Base-by-base conservation (phyloP, 1,140 invertebrate genomes). In the Listronotus bonariensis region DNA sequence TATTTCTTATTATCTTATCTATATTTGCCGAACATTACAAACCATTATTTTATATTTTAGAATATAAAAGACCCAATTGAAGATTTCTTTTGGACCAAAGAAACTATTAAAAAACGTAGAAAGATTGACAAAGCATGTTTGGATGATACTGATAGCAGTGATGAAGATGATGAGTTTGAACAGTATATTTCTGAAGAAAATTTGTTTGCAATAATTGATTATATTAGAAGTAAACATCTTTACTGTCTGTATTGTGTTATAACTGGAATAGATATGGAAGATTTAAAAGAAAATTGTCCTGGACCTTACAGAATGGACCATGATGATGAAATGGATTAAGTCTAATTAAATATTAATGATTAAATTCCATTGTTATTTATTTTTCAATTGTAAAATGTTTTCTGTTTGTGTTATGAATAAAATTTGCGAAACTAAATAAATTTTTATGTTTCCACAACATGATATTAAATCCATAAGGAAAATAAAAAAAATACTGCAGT, bases 221-320 rank as follows among this genome's bases (percentile, higher is more conserved):
- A 92, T 77, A 78, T 93, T 18, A 82, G 90, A 57, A 81, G 78
- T 5, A 84, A 81, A n/a, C 85, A 92, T 76, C 80, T 82, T 40
- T 92, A 92, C 76, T 93, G 91, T 73, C 83, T 91, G 43, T 92
- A 90, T 88, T 93, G 91, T 82, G 88, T 87, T 41, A 83, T 84
- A 10, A 82, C 81, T 41, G 91, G 84, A 74, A 80, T 87, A 46
- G 82, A 86, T 78, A 71, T 77, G 12, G 80, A 86, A 26, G 89
- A 91, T 76, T 76, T 91, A 58, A 74, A 73, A 48, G 72, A 77
- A n/a, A 85, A 84, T 74, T 92, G 90, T 80, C 88, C 90, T 11
- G 90, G 90, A 8, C 76, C 73, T 42, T 84, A 82, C 48, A 78
- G 85, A 69, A 84, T 84, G 61, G 87, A 87, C 60, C 89, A 92